phyloP scores from a whole-genome alignment of 2,888 invertebrate genomes.

The Lepidonotus clava region DNA sequence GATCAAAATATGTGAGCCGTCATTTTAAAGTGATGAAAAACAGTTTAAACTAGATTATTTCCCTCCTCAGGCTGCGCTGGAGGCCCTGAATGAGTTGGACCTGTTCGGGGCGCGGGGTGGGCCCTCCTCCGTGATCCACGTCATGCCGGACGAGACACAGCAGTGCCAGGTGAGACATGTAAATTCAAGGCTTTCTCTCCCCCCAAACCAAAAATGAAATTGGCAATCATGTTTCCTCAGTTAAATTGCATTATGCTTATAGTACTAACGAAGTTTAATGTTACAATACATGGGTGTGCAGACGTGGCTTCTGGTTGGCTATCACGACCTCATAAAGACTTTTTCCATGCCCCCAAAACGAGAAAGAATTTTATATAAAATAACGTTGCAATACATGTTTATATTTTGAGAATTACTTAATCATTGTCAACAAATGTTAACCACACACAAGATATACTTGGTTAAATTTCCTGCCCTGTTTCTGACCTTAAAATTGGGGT shows the following conservation, averaged over 20 bases:
- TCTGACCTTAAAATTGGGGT: neutral
- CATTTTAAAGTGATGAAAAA: too few relatives aligned
- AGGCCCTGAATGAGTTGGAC: slow-evolving; percentile 98
- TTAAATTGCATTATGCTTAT: too few relatives aligned
- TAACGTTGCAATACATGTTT: neutral
- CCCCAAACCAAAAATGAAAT: too few relatives aligned
- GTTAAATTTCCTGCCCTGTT: neutral
- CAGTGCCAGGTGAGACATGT: slow-evolving; percentile 89
- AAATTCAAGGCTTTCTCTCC: too few relatives aligned
- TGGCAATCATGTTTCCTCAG: too few relatives aligned
- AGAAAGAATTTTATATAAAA: neutral
- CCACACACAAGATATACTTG: neutral
- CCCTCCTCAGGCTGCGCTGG: slow-evolving; percentile 89
- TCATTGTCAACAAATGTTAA: neutral
- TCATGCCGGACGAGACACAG: slow-evolving; percentile 98
- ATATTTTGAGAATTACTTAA: neutral
- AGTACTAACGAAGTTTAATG: too few relatives aligned
- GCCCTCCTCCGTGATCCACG: slow-evolving; percentile 97
- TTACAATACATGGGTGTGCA: too few relatives aligned
- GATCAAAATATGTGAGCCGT: too few relatives aligned
- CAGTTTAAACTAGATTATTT: too few relatives aligned
- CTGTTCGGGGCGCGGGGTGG: slow-evolving; percentile 97
- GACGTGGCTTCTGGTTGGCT: too few relatives aligned
- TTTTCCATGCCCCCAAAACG: too few relatives aligned
- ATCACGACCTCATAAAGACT: too few relatives aligned